Base-by-base conservation (phyloP, 2,888 invertebrate genomes). In the Amphipoea lucens region DNA sequence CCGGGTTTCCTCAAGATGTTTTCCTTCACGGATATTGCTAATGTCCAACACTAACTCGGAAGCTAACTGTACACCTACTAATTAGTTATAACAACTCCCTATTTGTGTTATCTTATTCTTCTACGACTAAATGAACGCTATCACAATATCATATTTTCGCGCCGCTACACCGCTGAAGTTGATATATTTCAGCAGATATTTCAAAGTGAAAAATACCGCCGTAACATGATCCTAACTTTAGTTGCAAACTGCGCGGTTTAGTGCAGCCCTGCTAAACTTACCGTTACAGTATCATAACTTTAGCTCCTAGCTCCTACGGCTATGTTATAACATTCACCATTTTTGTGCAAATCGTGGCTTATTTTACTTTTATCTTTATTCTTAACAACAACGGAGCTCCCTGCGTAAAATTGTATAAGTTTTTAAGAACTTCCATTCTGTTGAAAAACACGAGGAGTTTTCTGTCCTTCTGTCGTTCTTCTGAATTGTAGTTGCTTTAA, bases 261-360 rank as follows among this genome's bases (percentile, higher is more conserved):
- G 78, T 45, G 68, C 42, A 62, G 60, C 66, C 57, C 76, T 74
- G 83, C 77, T 85, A 36, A 77, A 82, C 82, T 85, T 69, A n/a
- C 40, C 68, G 45, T 60, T 74, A 74, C 68, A 82, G 75, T 72
- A 83, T 85, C 82, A 72, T 84, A 82, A 85, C 77, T 84, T 81
- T 57, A 65, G 63, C 60, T 45, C 42, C 17, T 45, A 17, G 51
- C 75, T 45, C 36, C 40, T 54, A 29, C 65, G 40, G 62, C 62
- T 57, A 42, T 51, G 67, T 80, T 70, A 36, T 42, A 76, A 74
- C 66, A 72, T 74, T 48, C 40, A 74, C 60, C 23, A 77, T 77
- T 77, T 48, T 29, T 63, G 57, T 29, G 54, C 69, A 65, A 75
- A 85, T 42, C n/a, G 14, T 40, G 40, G n/a, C 66, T 73, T 76